Base-by-base conservation (phyloP, 2,797 vertebrate genomes). In the Cossypha caffra region DNA sequence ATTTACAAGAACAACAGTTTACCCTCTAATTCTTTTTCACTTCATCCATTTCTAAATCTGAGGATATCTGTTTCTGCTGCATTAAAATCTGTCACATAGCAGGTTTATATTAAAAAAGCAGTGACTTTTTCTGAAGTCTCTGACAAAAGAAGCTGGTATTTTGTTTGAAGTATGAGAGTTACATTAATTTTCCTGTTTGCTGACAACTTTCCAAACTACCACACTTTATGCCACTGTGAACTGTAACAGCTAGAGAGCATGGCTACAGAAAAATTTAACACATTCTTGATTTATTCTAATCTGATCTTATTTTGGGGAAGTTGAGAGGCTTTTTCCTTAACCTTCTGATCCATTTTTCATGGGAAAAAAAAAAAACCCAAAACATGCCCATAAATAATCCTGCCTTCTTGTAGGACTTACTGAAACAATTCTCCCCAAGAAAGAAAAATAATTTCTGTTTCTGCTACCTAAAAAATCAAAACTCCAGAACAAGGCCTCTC, bases 1-100 rank as follows among this genome's bases (percentile, higher is more conserved):
- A 86, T 64, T 85, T 96, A 73, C 79, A 80, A 77, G 73, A 95
- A 96, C 63, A 95, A 77, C 29, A 47, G n/a, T 77, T 93, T 52
- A 73, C 24, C 16, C 67, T 84, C 5, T 74, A 89, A 93, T 96
- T 95, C 78, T 93, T 76, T 80, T 78, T 81, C 29, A 75, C 38
- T 66, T 79, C 58, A 43, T 90, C 91, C 38, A 69, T 81, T 92
- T 93, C 45, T 82, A 88, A 83, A 92, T 38, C 78, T 81, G 62
- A 95, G 52, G 37, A 80, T 86, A 83, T 81, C 76, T 71, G 38
- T 54, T 94, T 92, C 93, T 90, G 43, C 35, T 74, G 64, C 67
- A 91, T 90, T 87, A 93, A 86, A 86, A 96, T 73, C 62, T 54
- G 79, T 86, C 66, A 86, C 37, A 54, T 5, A 75, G 86, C 50